Conservation (phyloP, 2,888 invertebrate species). For the Volucella zonaria region DNA sequence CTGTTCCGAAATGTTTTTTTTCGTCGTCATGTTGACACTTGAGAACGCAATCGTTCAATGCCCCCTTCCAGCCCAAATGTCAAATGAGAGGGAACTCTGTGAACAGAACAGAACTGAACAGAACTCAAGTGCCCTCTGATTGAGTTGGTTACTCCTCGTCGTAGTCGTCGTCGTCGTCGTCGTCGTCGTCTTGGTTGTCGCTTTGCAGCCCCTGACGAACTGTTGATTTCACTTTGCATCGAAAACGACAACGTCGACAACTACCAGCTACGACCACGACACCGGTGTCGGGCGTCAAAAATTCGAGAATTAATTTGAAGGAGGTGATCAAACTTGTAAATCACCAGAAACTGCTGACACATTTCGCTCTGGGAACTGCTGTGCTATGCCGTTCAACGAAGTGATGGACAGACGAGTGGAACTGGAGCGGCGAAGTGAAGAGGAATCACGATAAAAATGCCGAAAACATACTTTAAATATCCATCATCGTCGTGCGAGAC, state of each 20-base stretch:
- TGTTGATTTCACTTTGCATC: slow-evolving; percentile 46
- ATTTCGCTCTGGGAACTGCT: slow-evolving; percentile 10
- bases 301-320: slow-evolving; percentile 56
- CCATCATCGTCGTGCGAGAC: slow-evolving; percentile 3
- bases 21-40: slow-evolving; percentile 48
- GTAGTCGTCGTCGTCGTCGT: no score
- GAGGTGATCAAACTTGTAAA: slow-evolving; percentile 63
- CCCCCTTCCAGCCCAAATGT: slow-evolving; percentile 22
- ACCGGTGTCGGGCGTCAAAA: slow-evolving; percentile 50
- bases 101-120: neutral
- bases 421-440: slow-evolving; percentile 5
- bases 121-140: neutral
- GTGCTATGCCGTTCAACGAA: no score
- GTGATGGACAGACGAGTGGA: no score
- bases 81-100: no score
- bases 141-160: neutral
- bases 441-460: slow-evolving; percentile 49
- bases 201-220: slow-evolving; percentile 33
- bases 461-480: slow-evolving; percentile 53
- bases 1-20: slow-evolving; percentile 9
- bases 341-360: slow-evolving; percentile 46
- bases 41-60: slow-evolving; percentile 58
- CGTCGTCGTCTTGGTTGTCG: neutral
- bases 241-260: slow-evolving; percentile 1
- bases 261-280: neutral